phyloP scores from a whole-genome alignment of 2,113 vertebrate genomes.

The Crotalus viridis region DNA sequence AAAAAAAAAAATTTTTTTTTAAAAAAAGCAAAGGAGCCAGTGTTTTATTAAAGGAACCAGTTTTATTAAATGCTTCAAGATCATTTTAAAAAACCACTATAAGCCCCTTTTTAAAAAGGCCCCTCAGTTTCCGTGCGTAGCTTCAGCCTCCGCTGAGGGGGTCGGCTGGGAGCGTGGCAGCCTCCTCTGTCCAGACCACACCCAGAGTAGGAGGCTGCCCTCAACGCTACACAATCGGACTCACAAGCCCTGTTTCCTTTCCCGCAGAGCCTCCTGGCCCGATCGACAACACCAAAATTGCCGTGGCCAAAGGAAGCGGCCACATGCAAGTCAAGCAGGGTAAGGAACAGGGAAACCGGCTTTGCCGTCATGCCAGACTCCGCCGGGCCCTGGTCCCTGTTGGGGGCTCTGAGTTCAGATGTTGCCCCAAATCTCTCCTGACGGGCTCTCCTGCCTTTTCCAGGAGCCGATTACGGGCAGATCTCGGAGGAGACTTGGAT shows the following conservation, averaged over 20 bases:
- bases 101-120: neutral
- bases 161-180: neutral
- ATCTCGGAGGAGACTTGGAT: constrained; percentile 96
- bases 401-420: neutral
- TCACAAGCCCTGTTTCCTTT: neutral
- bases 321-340: constrained; percentile 94
- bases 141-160: too few relatives aligned
- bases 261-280: constrained; percentile 87
- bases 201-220: neutral
- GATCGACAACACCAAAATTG: constrained; percentile 96
- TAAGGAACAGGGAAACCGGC: constrained; percentile 55
- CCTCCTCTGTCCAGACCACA: neutral
- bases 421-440: neutral
- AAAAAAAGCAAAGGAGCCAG: too few relatives aligned
- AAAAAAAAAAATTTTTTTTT: too few relatives aligned
- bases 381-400: neutral
- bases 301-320: constrained; percentile 85
- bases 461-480: constrained; percentile 97
- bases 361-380: neutral
- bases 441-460: fast-evolving
- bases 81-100: neutral
- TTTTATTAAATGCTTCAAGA: neutral
- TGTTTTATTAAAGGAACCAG: too few relatives aligned
- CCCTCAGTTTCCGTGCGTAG: neutral
- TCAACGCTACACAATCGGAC: neutral